Base-by-base conservation (phyloP, 30 jellyfish, hydroid and myxozoan genomes). In the Aurelia sp. region DNA sequence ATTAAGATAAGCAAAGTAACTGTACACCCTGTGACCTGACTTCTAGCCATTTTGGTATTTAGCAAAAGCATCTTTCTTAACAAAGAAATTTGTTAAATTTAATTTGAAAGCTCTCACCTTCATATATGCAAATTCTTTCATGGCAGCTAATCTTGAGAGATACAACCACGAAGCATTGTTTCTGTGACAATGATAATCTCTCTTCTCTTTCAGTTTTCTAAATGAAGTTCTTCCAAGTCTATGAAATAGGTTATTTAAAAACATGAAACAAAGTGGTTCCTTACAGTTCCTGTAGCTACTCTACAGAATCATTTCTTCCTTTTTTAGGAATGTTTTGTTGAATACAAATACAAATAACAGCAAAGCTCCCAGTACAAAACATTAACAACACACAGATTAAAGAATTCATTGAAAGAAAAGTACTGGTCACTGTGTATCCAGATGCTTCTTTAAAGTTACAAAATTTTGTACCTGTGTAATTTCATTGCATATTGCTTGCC, bases 171-270 rank as follows among this genome's bases (percentile, higher is more conserved):
- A 90, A 50, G 97, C 85, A 52, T 62, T 66, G 67, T 70, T 44
- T 30, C 99, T 68, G 69, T 95, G 95, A 41, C 76, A 35, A 40
- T 89, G 98, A 87, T 95, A 95, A 75, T 95, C 99, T 27, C 99
- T 79, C 37, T 95, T 95, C 57, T 90, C 97, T 69, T 95, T 95
- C 62, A 95, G 70, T 72, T 90, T 91, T 58, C 99, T 87, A 85
- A 95, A 95, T 72, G 99, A 95, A 13, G 95, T 90, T 19, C 99
- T 88, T 20, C 99, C 99, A 62, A 95, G 92, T 52, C 99, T 93
- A 52, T 1, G 48, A 44, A n/a, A 35, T 70, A 66, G 15, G 7
- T 44, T 4, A 40, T 5, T 40, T 40, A 40, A 7, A 40, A 40
- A 40, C 11, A 4, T 0, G 51, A 40, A 40, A 8, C 8, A 40